A percentile compares a stretch with the other conserved stretches of the same genome.
These are phyloP conservation scores for Salticus scenicus DNA, from an alignment of 2,888 invertebrate genomes.

Conservation along the genomic window DNA sequence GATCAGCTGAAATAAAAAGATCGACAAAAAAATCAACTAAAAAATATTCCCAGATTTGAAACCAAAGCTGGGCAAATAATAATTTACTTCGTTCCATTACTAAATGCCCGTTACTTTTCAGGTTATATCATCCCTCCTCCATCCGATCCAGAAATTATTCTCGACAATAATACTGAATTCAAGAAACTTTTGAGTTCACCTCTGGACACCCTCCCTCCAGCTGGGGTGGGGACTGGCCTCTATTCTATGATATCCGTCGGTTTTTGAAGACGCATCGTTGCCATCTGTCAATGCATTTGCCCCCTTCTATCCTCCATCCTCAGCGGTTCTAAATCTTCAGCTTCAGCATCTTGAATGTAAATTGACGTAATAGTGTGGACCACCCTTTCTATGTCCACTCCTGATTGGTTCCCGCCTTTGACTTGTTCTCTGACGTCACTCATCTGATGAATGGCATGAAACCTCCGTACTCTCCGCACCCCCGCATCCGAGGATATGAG, in stretches of 20 bases:
- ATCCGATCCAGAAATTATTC: background rate
- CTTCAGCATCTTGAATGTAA: conserved; percentile 42
- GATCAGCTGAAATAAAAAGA: too few species aligned
- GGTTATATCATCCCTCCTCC: too few species aligned
- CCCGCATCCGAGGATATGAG: background rate
- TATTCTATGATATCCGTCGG: background rate
- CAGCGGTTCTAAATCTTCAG: background rate
- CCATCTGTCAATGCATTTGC: conserved; percentile 38
- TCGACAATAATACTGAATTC: background rate
- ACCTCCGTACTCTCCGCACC: background rate
- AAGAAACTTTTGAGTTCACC: conserved; percentile 12
- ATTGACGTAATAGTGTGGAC: conserved; percentile 42
- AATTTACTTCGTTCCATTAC: too few species aligned
- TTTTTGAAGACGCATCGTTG: conserved; percentile 33
- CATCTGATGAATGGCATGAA: conserved; percentile 48
- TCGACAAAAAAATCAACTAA: too few species aligned
- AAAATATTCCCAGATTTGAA: too few species aligned
- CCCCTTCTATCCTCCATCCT: background rate
- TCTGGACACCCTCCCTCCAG: background rate
- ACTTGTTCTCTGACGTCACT: conserved; percentile 65
- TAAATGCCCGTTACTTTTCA: background rate
- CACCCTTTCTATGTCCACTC: conserved; percentile 61
- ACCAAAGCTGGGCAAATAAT: too few species aligned
- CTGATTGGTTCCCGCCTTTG: conserved; percentile 70
- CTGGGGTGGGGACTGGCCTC: background rate